These are phyloP conservation scores for Proctacanthus coquilletti DNA, from an alignment of 1,140 invertebrate species.

Conservation along the genomic window DNA sequence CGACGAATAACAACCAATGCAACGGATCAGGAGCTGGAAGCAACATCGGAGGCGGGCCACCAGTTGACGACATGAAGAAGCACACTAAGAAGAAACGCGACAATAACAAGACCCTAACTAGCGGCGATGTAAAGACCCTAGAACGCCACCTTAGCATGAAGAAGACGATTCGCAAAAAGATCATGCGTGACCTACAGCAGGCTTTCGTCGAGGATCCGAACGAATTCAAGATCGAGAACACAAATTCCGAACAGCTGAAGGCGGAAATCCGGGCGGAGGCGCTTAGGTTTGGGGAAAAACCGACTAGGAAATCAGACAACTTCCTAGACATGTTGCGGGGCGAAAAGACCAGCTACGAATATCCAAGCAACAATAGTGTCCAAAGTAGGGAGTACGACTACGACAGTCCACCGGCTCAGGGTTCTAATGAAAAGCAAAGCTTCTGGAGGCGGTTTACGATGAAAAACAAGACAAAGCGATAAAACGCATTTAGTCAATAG, in stretches of 20 bases:
- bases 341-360: slow-evolving; percentile 39
- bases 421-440: slow-evolving; percentile 42
- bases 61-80: slow-evolving; percentile 32
- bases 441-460: slow-evolving; percentile 58
- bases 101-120: slow-evolving; percentile 43
- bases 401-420: slow-evolving; percentile 18
- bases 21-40: not conserved
- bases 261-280: slow-evolving; percentile 49
- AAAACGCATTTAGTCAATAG: no score
- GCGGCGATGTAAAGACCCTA: slow-evolving; percentile 56
- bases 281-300: slow-evolving; percentile 45
- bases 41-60: slow-evolving; percentile 4
- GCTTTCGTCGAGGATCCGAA: slow-evolving; percentile 60
- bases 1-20: slow-evolving; percentile 7
- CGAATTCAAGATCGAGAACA: slow-evolving; percentile 50
- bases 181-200: slow-evolving; percentile 64
- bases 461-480: slow-evolving; percentile 53
- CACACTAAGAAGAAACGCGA: slow-evolving; percentile 41
- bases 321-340: slow-evolving; percentile 53
- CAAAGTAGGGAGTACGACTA: slow-evolving; percentile 27
- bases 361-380: slow-evolving; percentile 31
- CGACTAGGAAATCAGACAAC: slow-evolving; percentile 21
- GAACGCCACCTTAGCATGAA: slow-evolving; percentile 74
- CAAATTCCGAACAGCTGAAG: slow-evolving; percentile 47
- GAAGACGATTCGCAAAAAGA: slow-evolving; percentile 71